Evolutionary conservation across 2,797 vertebrate genomes (phyloP).

Genomic region (Acanthopagrus latus): DNA sequence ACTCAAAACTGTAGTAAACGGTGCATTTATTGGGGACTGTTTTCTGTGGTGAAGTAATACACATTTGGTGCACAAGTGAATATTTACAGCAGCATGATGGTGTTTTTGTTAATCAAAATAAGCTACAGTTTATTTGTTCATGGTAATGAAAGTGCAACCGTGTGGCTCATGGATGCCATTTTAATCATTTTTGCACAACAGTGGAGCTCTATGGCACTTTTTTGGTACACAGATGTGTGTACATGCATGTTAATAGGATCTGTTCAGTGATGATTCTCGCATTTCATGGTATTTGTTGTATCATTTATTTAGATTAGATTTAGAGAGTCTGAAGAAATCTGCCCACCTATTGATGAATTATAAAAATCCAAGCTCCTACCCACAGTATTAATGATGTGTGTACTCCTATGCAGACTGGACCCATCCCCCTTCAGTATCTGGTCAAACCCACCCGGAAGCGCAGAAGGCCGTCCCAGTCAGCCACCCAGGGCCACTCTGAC

Average conservation of each 20-base stretch:
- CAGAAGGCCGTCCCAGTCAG: slow-evolving; percentile 73
- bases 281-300: not conserved
- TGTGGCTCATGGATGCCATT: not conserved
- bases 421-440: slow-evolving; percentile 94
- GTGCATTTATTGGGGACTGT: not conserved
- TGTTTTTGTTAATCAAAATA: not conserved
- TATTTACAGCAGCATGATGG: not conserved
- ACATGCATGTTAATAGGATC: not conserved
- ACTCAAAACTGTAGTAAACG: not conserved
- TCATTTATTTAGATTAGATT: too few species aligned
- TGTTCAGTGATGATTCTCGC: not conserved
- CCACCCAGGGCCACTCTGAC: slow-evolving; percentile 85
- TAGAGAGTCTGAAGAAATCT: not conserved
- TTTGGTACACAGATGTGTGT: not conserved
- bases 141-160: not conserved
- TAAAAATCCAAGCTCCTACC: not conserved
- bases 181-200: not conserved
- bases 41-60: not conserved
- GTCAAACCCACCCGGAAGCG: slow-evolving; percentile 93
- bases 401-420: slow-evolving; percentile 88
- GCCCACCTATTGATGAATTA: not conserved
- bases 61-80: not conserved
- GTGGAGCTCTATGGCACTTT: not conserved
- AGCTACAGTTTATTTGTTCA: not conserved
- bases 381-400: not conserved